Base-by-base conservation (phyloP, 1,140 invertebrate genomes). In the Drosophila tristis region DNA sequence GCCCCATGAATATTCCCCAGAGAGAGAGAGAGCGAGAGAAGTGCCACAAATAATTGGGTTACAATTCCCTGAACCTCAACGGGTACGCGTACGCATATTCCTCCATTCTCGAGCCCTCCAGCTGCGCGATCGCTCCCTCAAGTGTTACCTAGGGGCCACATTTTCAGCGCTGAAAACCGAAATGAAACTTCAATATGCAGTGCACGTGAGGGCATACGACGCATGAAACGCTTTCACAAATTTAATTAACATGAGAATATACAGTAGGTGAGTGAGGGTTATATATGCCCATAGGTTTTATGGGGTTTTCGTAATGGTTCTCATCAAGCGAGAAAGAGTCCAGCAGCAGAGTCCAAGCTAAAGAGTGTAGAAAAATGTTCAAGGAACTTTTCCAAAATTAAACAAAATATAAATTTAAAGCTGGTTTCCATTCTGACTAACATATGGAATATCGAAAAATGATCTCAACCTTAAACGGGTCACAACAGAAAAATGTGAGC, bases 171-270 rank as follows among this genome's bases (percentile, higher is more conserved):
- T 50, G 39, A 63, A 56, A 55, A 29, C n/a, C 35, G 45, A 74
- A 35, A 25, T 11, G 20, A 35, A 54, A 16, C 6, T 20, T 11
- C 29, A 54, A 39, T 54, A 35, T 54, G 23, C 57, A 48, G 25
- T n/a, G 59, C 70, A 74, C 71, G 58, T 74, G 63, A 31, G 55
- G 58, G 11, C n/a, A 11, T 31, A 25, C 29, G n/a, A 53, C 50
- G 50, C 73, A 74, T 55, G 59, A 64, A 74, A 74, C 70, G 71
- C 71, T 74, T 74, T 74, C 71, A 74, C 71, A 71, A 70, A 55
- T 39, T 58, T 71, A 70, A 71, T 71, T 71, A 71, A 70, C 67
- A 71, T 70, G 35, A 39, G 35, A 39, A 39, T 35, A 35, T 1
- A 35, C 9, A 39, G 23, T 25, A 25, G 13, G 11, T 13, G 11